phyloP scores from a whole-genome alignment of 2,888 invertebrate genomes.

The Temnothorax unifasciatus region DNA sequence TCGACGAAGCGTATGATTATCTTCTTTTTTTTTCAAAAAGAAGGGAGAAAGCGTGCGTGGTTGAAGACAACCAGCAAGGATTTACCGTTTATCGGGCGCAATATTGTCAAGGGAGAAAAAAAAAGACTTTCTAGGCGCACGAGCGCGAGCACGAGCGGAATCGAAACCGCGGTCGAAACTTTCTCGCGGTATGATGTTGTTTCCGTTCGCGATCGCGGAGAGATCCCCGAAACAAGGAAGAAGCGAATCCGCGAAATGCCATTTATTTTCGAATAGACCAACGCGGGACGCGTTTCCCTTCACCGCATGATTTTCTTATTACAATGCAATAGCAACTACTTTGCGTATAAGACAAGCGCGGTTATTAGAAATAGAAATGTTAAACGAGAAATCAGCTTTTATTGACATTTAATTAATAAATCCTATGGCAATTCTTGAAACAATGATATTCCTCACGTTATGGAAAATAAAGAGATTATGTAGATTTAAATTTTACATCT shows the following conservation, averaged over 20 bases:
- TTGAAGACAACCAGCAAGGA: slow-evolving; percentile 43
- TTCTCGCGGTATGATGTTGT: slow-evolving; percentile 65
- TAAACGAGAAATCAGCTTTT: not conserved
- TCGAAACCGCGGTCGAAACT: slow-evolving; percentile 66
- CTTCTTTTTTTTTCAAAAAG: slow-evolving; percentile 31
- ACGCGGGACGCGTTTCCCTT: not conserved
- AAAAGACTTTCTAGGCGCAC: slow-evolving; percentile 69
- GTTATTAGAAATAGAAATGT: not conserved
- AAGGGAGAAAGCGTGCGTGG: slow-evolving; percentile 67
- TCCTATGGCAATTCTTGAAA: not conserved
- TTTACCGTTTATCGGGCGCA: slow-evolving; percentile 58
- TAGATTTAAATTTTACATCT: not conserved
- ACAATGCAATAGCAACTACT: not conserved
- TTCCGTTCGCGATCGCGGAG: slow-evolving; percentile 49
- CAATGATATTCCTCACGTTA: not conserved
- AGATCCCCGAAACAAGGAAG: slow-evolving; percentile 35
- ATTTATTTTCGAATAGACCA: not conserved
- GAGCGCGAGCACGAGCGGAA: slow-evolving; percentile 52
- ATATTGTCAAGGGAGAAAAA: slow-evolving; percentile 64
- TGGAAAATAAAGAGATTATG: not conserved
- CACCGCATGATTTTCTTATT: not conserved
- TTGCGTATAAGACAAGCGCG: not conserved
- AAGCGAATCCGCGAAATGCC: not conserved
- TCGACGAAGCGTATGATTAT: not conserved
- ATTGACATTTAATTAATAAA: not conserved